These are phyloP conservation scores for Aphis gossypii DNA, from an alignment of 1,140 invertebrate species.

Conservation along the genomic window DNA sequence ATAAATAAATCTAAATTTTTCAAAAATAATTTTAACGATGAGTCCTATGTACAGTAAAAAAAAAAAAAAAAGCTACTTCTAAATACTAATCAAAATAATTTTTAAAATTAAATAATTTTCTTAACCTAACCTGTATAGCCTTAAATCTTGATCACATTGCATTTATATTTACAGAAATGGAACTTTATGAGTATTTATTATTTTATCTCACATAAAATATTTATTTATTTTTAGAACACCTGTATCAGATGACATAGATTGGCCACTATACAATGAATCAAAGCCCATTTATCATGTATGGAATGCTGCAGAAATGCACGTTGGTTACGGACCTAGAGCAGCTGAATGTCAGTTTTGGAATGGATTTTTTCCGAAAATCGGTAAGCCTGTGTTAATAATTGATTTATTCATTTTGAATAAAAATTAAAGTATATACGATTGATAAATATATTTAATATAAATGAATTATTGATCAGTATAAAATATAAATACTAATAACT, in stretches of 20 bases:
- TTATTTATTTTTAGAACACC: conserved; percentile 75
- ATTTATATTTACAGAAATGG: neutral
- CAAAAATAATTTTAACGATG: neutral
- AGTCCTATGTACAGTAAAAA: neutral
- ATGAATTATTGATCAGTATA: neutral
- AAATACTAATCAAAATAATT: neutral
- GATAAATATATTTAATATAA: neutral
- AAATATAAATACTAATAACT: neutral
- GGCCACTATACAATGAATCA: conserved; percentile 86
- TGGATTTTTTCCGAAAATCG: conserved; percentile 86
- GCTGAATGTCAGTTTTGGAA: conserved; percentile 95
- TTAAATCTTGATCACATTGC: neutral
- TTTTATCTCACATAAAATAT: neutral
- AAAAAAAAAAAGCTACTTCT: too few relatives aligned
- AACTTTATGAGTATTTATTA: neutral
- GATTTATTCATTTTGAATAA: neutral
- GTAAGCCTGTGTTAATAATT: conserved; percentile 64
- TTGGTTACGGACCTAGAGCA: conserved; percentile 81
- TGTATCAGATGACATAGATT: conserved; percentile 79
- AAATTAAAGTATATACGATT: neutral
- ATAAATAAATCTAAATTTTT: too few relatives aligned
- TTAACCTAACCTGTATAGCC: neutral
- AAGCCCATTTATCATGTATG: conserved; percentile 89
- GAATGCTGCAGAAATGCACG: conserved; percentile 76
- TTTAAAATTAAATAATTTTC: too few relatives aligned